Conservation (phyloP, 2,888 invertebrate species). For the Ichneumoninae sp. region DNA sequence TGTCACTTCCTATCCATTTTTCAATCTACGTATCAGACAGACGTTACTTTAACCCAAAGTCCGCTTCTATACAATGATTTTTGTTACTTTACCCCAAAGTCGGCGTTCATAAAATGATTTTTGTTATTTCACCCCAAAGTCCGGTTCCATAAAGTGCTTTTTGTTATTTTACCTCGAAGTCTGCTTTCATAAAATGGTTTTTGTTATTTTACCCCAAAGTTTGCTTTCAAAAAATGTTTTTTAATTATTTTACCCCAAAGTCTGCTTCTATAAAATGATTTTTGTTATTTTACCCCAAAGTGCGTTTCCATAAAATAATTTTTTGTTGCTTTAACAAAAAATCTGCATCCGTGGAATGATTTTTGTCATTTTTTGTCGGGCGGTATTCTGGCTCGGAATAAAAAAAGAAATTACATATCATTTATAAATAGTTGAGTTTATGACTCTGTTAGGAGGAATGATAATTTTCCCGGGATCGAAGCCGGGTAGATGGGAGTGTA, state of each 20-base stretch:
- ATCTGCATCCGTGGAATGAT: not conserved
- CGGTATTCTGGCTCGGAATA: not conserved
- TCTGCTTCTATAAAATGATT: not conserved
- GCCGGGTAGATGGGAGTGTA: not conserved
- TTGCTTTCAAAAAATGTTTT: not conserved
- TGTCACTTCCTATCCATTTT: constrained; percentile 10
- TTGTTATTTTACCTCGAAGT: not conserved
- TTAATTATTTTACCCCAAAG: not conserved
- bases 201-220: not conserved
- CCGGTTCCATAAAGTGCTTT: not conserved
- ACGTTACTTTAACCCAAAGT: not conserved
- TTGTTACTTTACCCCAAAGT: not conserved
- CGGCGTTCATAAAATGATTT: not conserved
- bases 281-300: not conserved
- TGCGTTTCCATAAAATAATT: not conserved
- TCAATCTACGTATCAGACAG: not conserved
- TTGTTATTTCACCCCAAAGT: not conserved
- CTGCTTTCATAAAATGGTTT: not conserved
- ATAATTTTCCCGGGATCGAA: not conserved
- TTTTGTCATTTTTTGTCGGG: not conserved
- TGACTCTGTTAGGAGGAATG: not conserved
- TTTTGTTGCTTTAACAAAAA: not conserved
- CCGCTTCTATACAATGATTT: not conserved
- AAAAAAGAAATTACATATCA: not conserved
- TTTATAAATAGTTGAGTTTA: not conserved